A percentile compares a stretch with the other conserved stretches of the same genome.
These are phyloP conservation scores for Parnassius apollo DNA, from an alignment of 2,888 invertebrate genomes.

Conservation along the genomic window DNA sequence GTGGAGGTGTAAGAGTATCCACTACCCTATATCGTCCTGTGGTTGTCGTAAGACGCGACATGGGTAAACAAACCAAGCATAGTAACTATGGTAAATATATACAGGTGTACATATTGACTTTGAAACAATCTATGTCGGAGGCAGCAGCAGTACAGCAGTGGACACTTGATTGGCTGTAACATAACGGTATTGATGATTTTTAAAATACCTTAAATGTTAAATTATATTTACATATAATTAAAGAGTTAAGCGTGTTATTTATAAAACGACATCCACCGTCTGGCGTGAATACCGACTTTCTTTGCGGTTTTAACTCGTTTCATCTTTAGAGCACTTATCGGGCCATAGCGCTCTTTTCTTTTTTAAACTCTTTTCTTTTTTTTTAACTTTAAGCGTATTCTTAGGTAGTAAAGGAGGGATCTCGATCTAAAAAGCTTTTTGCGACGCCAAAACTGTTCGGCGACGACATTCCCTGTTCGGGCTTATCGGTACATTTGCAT, in stretches of 20 bases:
- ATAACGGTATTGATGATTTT: no score
- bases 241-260: not conserved
- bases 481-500: conserved; percentile 37
- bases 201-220: not conserved
- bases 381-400: conserved; percentile 17
- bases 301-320: conserved; percentile 5
- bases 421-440: conserved; percentile 24
- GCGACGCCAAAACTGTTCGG: conserved; percentile 15
- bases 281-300: not conserved
- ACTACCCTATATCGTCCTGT: no score
- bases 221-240: not conserved
- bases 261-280: not conserved
- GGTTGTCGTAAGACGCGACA: no score
- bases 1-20: no score
- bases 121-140: no score
- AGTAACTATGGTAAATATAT: no score
- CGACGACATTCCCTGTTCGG: conserved; percentile 15
- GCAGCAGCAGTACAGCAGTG: no score
- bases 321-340: conserved; percentile 16
- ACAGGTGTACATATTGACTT: no score
- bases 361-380: conserved; percentile 19
- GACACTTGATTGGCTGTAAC: no score
- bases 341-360: conserved; percentile 11
- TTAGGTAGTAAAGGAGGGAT: conserved; percentile 20
- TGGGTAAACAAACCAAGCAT: no score